These are phyloP conservation scores for Pharmacophagus antenor DNA, from an alignment of 2,888 invertebrate species.

Conservation along the genomic window DNA sequence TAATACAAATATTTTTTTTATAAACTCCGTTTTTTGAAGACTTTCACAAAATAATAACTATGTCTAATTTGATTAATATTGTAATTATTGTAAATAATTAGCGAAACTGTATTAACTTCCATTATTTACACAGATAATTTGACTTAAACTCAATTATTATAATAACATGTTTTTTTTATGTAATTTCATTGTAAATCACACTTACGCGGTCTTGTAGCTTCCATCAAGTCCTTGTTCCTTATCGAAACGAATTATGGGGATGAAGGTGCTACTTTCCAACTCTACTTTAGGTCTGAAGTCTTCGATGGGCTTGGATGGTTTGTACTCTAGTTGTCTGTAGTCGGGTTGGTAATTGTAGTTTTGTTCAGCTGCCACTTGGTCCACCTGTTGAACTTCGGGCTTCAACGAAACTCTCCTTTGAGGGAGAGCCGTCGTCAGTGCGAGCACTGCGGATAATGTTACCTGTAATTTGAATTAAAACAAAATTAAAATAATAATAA, in stretches of 20 bases:
- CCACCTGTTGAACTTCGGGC: constrained; percentile 50
- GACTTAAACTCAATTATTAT: background rate
- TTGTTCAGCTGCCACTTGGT: constrained; percentile 65
- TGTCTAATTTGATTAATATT: background rate
- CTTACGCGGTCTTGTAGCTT: constrained; percentile 90
- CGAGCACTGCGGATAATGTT: constrained; percentile 57
- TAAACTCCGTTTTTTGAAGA: too few species aligned
- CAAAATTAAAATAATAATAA: background rate
- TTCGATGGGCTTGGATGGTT: constrained; percentile 57
- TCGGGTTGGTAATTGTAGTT: constrained; percentile 61
- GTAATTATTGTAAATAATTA: background rate
- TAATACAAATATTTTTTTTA: too few species aligned
- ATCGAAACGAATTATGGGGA: constrained; percentile 90
- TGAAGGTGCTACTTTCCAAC: constrained; percentile 85
- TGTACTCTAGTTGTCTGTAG: constrained; percentile 60
- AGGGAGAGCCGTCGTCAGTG: constrained; percentile 67
- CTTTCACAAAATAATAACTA: too few species aligned
- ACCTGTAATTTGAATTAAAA: constrained; percentile 55
- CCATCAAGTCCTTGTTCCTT: constrained; percentile 92
- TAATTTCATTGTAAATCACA: constrained; percentile 34
- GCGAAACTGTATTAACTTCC: background rate
- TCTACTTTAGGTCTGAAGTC: constrained; percentile 72
- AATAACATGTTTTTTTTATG: background rate
- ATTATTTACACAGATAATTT: background rate
- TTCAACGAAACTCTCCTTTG: constrained; percentile 66